Percentiles rank a stretch among this genome's conserved stretches.
phyloP scores from a whole-genome alignment of 2,888 invertebrate genomes.

The Epistrophe eligans region DNA sequence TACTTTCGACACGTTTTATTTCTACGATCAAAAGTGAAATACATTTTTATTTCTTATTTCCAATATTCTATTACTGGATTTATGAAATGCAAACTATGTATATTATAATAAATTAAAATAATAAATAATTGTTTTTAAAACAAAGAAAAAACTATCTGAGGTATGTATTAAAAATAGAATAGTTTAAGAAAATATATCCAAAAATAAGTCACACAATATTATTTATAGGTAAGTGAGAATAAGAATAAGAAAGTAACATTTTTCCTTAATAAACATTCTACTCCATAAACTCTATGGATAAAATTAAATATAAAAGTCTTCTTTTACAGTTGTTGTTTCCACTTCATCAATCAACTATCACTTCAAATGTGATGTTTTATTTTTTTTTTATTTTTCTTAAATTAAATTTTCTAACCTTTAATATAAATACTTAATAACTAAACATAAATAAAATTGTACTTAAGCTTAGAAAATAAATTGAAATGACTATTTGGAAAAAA shows the following conservation, averaged over 20 bases:
- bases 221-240: background rate
- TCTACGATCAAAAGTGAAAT: conserved; percentile 66
- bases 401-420: conserved; percentile 33
- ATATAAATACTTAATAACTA: conserved; percentile 70
- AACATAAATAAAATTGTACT: conserved; percentile 67
- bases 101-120: conserved; percentile 14
- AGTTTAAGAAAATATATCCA: conserved; percentile 10
- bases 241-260: background rate
- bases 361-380: conserved; percentile 2
- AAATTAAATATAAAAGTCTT: conserved; percentile 40
- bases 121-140: conserved; percentile 37
- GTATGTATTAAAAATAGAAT: conserved; percentile 59
- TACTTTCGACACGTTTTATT: conserved; percentile 56
- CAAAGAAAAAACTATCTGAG: conserved; percentile 48
- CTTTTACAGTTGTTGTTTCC: conserved; percentile 5
- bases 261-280: conserved; percentile 13
- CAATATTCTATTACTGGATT: conserved; percentile 12
- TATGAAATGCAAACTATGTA: conserved; percentile 9
- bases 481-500: conserved; percentile 74
- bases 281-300: background rate
- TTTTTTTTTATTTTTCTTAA: conserved; percentile 41
- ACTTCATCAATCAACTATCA: conserved; percentile 9
- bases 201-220: conserved; percentile 1
- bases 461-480: conserved; percentile 68
- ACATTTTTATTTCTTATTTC: conserved; percentile 40